Conservation (phyloP, 2,113 vertebrate genomes). For the Psilopogon haemacephalus region DNA sequence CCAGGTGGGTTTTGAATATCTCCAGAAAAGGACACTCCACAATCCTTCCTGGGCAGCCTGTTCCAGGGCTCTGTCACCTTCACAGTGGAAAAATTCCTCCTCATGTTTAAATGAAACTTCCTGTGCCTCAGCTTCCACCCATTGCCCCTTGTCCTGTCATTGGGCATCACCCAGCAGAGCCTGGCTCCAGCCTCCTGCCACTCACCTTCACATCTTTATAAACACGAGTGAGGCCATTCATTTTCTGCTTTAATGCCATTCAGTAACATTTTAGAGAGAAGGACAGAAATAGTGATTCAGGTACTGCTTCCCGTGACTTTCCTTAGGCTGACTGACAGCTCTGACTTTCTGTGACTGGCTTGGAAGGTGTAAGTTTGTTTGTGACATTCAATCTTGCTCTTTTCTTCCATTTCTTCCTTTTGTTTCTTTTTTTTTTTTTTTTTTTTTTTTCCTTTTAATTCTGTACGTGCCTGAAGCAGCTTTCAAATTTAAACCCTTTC, state of each 20-base stretch:
- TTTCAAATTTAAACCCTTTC: slow-evolving; percentile 54
- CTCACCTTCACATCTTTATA: too few relatives aligned
- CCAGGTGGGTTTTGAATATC: too few relatives aligned
- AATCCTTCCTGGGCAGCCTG: too few relatives aligned
- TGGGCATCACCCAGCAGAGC: too few relatives aligned
- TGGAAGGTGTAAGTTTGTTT: slow-evolving; percentile 47
- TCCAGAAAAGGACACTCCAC: too few relatives aligned
- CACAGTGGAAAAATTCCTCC: too few relatives aligned
- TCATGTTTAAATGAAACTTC: too few relatives aligned
- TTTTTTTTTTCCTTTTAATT: too few relatives aligned
- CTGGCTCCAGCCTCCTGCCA: too few relatives aligned
- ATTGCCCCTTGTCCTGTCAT: too few relatives aligned
- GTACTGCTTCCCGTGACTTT: background rate
- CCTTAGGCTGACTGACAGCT: slow-evolving; percentile 35
- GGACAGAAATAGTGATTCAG: background rate
- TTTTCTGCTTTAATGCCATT: background rate
- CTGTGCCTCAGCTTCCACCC: too few relatives aligned
- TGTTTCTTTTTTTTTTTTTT: background rate
- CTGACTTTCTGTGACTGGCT: slow-evolving; percentile 25
- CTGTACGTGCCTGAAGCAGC: background rate
- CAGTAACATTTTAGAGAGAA: background rate
- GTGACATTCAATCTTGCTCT: slow-evolving; percentile 52
- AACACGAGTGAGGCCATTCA: background rate
- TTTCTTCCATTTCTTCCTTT: background rate
- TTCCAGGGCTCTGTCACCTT: too few relatives aligned